A percentile compares a stretch with the other conserved stretches of the same genome.
Evolutionary conservation across 2,888 invertebrate species (phyloP).

Genomic region (Caenorhabditis afra): DNA sequence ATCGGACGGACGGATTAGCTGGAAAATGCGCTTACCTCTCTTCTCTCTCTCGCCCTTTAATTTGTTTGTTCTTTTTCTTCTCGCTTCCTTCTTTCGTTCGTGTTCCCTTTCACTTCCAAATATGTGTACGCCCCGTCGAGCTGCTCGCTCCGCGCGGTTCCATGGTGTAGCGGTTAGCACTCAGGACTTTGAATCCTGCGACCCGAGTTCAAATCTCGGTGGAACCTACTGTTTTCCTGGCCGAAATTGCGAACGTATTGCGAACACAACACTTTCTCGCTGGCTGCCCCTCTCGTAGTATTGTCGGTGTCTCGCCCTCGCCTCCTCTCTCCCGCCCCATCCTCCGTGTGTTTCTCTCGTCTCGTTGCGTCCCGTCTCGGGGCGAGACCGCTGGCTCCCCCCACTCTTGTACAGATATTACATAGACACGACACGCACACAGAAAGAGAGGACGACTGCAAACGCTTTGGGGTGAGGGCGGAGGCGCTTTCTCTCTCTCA

Average conservation of each 20-base stretch:
- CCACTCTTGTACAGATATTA: constrained; percentile 50
- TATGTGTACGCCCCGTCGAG: neutral
- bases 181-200: constrained; percentile 73
- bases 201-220: constrained; percentile 73
- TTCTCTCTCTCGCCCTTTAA: neutral
- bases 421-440: constrained; percentile 56
- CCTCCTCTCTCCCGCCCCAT: constrained; percentile 3
- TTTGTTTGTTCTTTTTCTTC: constrained; percentile 30
- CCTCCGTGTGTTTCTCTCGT: constrained; percentile 26
- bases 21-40: no score
- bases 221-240: constrained; percentile 61
- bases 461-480: constrained; percentile 16
- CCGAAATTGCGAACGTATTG: constrained; percentile 5
- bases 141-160: constrained; percentile 37
- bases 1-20: no score
- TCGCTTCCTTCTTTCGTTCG: neutral
- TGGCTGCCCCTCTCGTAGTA: constrained; percentile 6
- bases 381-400: constrained; percentile 30
- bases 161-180: constrained; percentile 75
- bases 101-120: neutral
- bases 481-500: constrained; percentile 26
- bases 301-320: constrained; percentile 12
- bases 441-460: constrained; percentile 36
- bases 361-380: constrained; percentile 23
- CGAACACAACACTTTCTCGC: constrained; percentile 30